A percentile compares a stretch with the other conserved stretches of the same genome.
phyloP scores from a whole-genome alignment of 1,140 invertebrate genomes.

The Drosophila insularis region DNA sequence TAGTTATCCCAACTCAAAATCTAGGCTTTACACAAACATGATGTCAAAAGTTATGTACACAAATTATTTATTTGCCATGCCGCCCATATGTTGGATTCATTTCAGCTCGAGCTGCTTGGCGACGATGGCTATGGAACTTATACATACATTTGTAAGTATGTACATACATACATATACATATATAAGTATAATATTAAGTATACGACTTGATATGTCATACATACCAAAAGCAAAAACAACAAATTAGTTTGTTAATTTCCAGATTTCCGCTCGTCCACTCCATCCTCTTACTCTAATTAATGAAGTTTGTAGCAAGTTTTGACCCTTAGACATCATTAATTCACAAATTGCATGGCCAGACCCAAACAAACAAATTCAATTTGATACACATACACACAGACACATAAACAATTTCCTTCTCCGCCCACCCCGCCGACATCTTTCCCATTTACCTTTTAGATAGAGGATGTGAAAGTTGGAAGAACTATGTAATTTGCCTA shows the following conservation, averaged over 20 bases:
- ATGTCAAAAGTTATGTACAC: conserved; percentile 1
- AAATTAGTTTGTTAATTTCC: conserved; percentile 11
- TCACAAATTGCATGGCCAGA: conserved; percentile 26
- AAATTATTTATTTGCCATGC: not conserved
- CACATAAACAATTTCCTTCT: conserved; percentile 1
- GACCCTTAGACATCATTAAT: conserved; percentile 23
- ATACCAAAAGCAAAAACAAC: not conserved
- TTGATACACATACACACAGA: conserved; percentile 34
- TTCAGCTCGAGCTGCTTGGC: not conserved
- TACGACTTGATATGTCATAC: not conserved
- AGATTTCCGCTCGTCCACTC: conserved; percentile 5
- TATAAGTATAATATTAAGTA: not conserved
- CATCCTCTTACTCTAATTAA: conserved; percentile 36
- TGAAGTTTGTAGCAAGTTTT: conserved; percentile 38
- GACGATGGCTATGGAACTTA: too few relatives aligned
- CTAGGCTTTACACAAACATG: not conserved
- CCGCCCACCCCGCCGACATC: not conserved
- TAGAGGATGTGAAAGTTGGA: not conserved
- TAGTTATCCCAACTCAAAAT: not conserved
- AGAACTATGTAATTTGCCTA: conserved; percentile 59
- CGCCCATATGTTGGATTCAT: not conserved
- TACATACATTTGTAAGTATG: not conserved
- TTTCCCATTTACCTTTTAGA: not conserved
- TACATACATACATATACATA: too few relatives aligned
- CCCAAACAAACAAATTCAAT: conserved; percentile 42